Conservation (phyloP, 2,888 invertebrate genomes). For the Altica lythri region DNA sequence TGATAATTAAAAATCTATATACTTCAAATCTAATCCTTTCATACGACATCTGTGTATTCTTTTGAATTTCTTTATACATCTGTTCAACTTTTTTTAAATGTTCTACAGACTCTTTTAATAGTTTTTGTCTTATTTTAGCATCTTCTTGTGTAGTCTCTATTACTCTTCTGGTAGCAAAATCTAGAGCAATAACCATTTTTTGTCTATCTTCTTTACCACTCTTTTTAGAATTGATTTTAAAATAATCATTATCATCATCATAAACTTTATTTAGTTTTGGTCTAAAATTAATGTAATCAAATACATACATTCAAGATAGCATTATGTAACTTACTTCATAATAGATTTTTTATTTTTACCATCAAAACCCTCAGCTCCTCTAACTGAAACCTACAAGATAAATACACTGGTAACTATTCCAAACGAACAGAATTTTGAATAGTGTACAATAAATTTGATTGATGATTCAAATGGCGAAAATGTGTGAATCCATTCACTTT, state of each 20-base stretch:
- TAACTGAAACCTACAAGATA: slow-evolving; percentile 40
- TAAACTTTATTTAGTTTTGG: slow-evolving; percentile 71
- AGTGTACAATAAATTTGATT: too few relatives aligned
- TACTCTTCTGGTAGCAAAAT: slow-evolving; percentile 53
- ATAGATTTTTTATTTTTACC: slow-evolving; percentile 35
- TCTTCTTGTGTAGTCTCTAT: slow-evolving; percentile 48
- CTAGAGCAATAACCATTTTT: slow-evolving; percentile 53
- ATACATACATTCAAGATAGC: too few relatives aligned
- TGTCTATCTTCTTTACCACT: slow-evolving; percentile 48
- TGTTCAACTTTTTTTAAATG: slow-evolving; percentile 48
- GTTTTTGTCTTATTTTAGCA: slow-evolving; percentile 45
- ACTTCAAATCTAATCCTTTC: slow-evolving; percentile 30
- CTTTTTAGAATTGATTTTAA: slow-evolving; percentile 78
- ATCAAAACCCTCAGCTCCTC: slow-evolving; percentile 39
- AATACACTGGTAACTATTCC: not conserved
- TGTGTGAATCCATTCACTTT: too few relatives aligned
- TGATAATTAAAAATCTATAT: slow-evolving; percentile 1
- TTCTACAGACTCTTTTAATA: slow-evolving; percentile 47
- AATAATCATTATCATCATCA: slow-evolving; percentile 96
- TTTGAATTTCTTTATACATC: slow-evolving; percentile 46
- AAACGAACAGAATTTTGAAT: too few relatives aligned
- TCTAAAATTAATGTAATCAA: too few relatives aligned
- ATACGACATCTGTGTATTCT: slow-evolving; percentile 33
- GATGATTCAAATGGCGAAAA: too few relatives aligned
- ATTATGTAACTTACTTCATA: slow-evolving; percentile 38